A percentile compares a stretch with the other conserved stretches of the same genome.
These are phyloP conservation scores for Trinectes maculatus DNA, from an alignment of 2,113 vertebrate genomes.

Conservation along the genomic window DNA sequence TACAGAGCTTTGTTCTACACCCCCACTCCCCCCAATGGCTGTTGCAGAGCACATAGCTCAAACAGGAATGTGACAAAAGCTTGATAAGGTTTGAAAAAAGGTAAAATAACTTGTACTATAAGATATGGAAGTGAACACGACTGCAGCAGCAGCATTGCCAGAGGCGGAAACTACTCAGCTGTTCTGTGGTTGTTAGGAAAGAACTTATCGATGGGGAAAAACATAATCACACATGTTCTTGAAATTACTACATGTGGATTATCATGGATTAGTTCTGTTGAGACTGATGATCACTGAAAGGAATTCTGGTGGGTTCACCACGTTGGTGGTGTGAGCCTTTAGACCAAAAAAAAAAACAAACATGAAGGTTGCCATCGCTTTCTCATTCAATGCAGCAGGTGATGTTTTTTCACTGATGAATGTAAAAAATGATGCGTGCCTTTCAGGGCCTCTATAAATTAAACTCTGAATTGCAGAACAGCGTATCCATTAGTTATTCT, in stretches of 20 bases:
- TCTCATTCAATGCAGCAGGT: no score
- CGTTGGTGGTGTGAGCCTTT: no score
- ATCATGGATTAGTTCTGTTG: no score
- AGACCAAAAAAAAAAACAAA: no score
- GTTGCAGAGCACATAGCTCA: neutral
- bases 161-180: neutral
- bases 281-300: no score
- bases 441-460: neutral
- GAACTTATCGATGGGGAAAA: neutral
- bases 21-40: neutral
- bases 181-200: neutral
- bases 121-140: neutral
- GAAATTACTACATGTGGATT: no score
- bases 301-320: no score
- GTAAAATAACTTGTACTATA: neutral
- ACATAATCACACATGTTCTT: no score
- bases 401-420: no score
- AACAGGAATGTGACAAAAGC: neutral
- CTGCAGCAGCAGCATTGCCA: neutral
- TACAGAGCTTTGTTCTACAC: neutral
- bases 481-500: slow-evolving; percentile 23
- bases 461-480: slow-evolving; percentile 10
- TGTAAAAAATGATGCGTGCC: no score
- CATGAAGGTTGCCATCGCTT: no score
- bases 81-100: neutral